phyloP scores from a whole-genome alignment of 2,113 vertebrate species.

The Saguinus imperator region DNA sequence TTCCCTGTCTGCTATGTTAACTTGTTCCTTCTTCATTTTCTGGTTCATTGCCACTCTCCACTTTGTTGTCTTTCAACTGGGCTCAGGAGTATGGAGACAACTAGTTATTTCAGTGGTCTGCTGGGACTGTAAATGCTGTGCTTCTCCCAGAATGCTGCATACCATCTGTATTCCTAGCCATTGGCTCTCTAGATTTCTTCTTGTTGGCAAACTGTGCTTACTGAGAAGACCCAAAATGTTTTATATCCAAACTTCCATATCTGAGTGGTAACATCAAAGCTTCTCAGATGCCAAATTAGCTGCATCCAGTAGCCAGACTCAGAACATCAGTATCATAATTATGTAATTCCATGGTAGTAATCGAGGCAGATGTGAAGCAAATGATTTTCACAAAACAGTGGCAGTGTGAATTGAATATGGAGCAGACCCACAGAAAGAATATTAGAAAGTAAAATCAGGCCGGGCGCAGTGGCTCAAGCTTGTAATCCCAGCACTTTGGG shows the following conservation, averaged over 20 bases:
- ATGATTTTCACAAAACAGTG: neutral
- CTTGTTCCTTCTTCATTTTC: constrained; percentile 31
- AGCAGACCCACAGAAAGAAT: neutral
- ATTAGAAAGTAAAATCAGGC: constrained; percentile 15
- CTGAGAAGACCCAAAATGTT: neutral
- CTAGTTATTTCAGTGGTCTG: neutral
- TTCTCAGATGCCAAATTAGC: neutral
- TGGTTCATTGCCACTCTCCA: neutral
- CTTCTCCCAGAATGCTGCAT: neutral
- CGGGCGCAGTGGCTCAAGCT: too few relatives aligned
- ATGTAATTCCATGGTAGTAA: neutral
- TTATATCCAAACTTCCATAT: neutral
- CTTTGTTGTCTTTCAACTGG: constrained; percentile 36
- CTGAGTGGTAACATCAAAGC: neutral
- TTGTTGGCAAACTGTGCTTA: constrained; percentile 1
- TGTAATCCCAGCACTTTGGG: too few relatives aligned
- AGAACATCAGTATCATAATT: neutral
- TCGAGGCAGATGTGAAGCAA: neutral
- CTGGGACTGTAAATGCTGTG: neutral
- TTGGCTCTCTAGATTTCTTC: neutral
- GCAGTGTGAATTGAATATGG: neutral
- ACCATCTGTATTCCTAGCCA: neutral
- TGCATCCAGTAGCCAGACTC: neutral
- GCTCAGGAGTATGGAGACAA: neutral
- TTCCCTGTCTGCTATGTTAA: constrained; percentile 7